Evolutionary conservation across 2,113 vertebrate genomes (phyloP).

Genomic region (Nettapus auritus): DNA sequence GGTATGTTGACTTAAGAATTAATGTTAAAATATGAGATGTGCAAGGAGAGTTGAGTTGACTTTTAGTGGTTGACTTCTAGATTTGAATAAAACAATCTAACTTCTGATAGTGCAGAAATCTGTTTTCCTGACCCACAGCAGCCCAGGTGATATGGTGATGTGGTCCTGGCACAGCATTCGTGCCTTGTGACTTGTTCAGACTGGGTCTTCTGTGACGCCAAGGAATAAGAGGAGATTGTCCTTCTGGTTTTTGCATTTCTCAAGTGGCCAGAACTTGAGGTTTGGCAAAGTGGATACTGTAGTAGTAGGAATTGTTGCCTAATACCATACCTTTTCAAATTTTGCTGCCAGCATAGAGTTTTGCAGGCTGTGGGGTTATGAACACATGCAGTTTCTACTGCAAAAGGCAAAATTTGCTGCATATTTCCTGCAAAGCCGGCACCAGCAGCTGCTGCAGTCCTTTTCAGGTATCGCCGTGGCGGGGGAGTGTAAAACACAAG

Average conservation of each 20-base stretch:
- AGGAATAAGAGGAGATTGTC: not conserved
- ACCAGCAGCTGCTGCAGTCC: not conserved
- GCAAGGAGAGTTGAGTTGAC: not conserved
- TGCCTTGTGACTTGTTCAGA: not conserved
- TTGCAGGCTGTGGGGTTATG: not conserved
- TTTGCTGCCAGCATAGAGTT: not conserved
- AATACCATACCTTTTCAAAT: not conserved
- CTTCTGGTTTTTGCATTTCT: not conserved
- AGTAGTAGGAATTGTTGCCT: not conserved
- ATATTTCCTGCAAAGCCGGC: not conserved
- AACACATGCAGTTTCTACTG: not conserved
- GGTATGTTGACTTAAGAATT: not conserved
- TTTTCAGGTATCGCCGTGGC: not conserved
- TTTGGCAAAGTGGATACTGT: not conserved
- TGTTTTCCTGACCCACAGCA: not conserved
- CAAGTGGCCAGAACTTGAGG: not conserved
- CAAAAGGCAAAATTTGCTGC: not conserved
- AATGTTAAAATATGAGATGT: not conserved
- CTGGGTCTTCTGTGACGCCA: not conserved
- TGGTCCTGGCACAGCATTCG: not conserved
- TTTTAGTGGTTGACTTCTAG: not conserved
- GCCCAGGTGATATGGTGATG: not conserved
- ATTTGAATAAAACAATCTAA: not conserved
- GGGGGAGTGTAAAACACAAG: not conserved
- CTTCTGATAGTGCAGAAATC: not conserved